Percentiles rank a stretch among this genome's conserved stretches.
These are phyloP conservation scores for Eidolon dupreanum DNA, from an alignment of 2,797 vertebrate genomes.

Conservation along the genomic window DNA sequence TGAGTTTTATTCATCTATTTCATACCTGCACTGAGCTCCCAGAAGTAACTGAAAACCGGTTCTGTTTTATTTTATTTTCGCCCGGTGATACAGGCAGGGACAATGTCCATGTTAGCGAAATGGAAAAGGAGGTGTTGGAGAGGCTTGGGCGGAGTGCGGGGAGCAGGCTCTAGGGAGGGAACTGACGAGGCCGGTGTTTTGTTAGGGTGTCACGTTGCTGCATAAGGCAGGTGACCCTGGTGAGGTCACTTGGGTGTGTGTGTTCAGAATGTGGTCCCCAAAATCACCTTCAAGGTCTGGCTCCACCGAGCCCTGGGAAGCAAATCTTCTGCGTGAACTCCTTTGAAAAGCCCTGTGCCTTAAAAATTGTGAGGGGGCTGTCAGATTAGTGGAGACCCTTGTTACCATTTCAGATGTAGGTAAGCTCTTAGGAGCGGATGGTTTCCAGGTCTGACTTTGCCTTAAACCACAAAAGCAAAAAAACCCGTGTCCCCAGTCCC, in stretches of 20 bases:
- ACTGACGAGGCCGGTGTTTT: fast-evolving
- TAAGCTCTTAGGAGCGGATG: neutral
- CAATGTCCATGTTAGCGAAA: neutral
- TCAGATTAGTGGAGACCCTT: fast-evolving
- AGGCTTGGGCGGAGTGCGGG: neutral
- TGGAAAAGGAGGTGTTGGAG: neutral
- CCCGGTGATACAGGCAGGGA: neutral
- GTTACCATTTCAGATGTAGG: fast-evolving
- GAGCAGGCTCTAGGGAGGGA: fast-evolving
- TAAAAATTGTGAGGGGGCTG: neutral
- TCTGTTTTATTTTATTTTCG: neutral
- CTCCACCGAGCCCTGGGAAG: neutral
- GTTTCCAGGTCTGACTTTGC: neutral
- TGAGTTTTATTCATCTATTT: neutral
- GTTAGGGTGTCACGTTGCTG: fast-evolving
- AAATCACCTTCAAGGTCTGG: fast-evolving
- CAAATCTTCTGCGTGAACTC: neutral
- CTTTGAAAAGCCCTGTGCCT: neutral
- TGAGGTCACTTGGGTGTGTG: neutral
- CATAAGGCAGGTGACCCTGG: neutral
- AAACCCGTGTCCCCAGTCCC: neutral
- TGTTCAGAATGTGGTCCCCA: neutral
- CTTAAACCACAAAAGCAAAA: neutral
- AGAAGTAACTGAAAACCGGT: neutral
- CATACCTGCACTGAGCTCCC: neutral